phyloP scores from a whole-genome alignment of 2,113 vertebrate species.

The Protobothrops flavoviridis region DNA sequence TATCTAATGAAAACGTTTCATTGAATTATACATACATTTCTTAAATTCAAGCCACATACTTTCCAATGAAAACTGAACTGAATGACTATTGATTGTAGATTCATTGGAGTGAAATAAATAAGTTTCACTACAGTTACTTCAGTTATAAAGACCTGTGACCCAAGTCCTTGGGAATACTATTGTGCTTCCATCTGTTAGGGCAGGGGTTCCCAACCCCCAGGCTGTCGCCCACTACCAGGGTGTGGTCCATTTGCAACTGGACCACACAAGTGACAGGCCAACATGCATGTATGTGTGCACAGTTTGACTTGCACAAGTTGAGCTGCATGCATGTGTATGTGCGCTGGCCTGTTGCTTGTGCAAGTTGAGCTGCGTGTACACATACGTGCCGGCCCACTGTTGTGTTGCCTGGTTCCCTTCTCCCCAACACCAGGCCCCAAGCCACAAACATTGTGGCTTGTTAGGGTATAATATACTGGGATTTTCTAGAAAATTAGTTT shows the following conservation, averaged over 20 bases:
- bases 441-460: not conserved
- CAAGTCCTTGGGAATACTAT: not conserved
- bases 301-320: too few species aligned
- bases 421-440: not conserved
- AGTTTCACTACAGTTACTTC: not conserved
- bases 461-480: not conserved
- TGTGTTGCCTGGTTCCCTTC: not conserved
- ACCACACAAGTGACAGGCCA: not conserved
- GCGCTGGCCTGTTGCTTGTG: fast-evolving
- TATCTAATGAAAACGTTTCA: not conserved
- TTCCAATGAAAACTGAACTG: not conserved
- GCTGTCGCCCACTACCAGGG: not conserved
- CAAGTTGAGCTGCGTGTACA: not conserved
- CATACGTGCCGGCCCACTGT: fast-evolving
- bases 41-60: not conserved
- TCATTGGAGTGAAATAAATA: not conserved
- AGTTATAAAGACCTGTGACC: not conserved
- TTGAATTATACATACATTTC: not conserved
- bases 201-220: not conserved
- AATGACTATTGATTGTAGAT: not conserved
- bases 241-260: not conserved
- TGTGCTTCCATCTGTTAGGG: not conserved
- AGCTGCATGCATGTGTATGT: too few species aligned
- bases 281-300: too few species aligned
- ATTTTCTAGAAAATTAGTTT: not conserved